Percentiles rank a stretch among this genome's conserved stretches.
These are phyloP conservation scores for Parnassius glacialis DNA, from an alignment of 2,888 invertebrate species.

Conservation along the genomic window DNA sequence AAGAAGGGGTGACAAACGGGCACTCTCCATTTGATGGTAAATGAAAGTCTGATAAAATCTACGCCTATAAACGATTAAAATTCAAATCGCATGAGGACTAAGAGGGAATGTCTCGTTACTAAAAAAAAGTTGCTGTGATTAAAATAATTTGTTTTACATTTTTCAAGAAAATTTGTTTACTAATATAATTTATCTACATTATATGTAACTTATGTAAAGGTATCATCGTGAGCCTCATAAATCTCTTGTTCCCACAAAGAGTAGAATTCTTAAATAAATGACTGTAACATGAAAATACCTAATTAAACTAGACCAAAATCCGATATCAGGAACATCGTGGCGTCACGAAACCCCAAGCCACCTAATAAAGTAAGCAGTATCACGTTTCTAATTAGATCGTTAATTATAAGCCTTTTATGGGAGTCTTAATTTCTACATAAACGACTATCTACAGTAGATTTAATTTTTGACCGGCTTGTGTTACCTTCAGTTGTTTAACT, in stretches of 20 bases:
- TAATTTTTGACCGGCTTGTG: conserved; percentile 69
- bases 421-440: conserved; percentile 75
- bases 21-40: no score
- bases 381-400: conserved; percentile 78
- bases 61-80: no score
- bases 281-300: conserved; percentile 64
- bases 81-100: no score
- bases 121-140: no score
- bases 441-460: conserved; percentile 59
- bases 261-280: conserved; percentile 35
- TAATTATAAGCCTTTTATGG: conserved; percentile 77
- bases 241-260: conserved; percentile 25
- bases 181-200: no score
- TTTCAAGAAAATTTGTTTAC: no score
- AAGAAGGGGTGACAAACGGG: no score
- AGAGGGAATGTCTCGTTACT: no score
- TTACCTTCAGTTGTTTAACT: conserved; percentile 38
- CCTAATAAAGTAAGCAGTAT: conserved; percentile 74
- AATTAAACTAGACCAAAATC: conserved; percentile 78
- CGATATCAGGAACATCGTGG: conserved; percentile 65
- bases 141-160: no score
- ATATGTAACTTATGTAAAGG: background rate
- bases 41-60: no score
- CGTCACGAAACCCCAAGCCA: conserved; percentile 63
- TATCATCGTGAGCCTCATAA: conserved; percentile 7